Evolutionary conservation across 2,113 vertebrate genomes (phyloP), one percentile per base, ranked within the genome.

Genomic region (Oncorhynchus nerka): DNA sequence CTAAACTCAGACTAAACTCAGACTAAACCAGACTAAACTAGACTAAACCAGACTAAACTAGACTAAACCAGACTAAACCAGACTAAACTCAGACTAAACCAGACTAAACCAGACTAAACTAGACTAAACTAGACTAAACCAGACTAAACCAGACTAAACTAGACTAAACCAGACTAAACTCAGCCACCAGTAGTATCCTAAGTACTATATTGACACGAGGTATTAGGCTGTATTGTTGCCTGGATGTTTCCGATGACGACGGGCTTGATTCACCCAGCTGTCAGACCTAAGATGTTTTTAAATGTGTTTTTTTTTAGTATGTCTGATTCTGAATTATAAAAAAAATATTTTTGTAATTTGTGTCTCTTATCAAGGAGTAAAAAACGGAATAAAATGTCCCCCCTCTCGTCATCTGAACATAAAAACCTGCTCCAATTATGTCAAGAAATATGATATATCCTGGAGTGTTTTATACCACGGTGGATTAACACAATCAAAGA

Each of bases 401-500:
- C 75, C 71, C 71, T 75, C 77, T 75, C 77, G 81, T 83, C 80
- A 74, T 74, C 64, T 57, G 20, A 55, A 74, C 59, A 51, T 75
- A 67, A 72, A 81, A 77, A 70, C 28, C 77, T 74, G 59, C 76
- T 91, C 90, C 86, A 90, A 79, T 89, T 85, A 83, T 93, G 87
- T 89, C 91, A 82, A 64, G 28, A 81, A 64, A 83, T 75, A 79
- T 67, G 68, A 83, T 75, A 80, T 67, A 74, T 73, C 75, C 74
- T 83, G 81, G 57, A 79, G 75, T 62, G 39, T 73, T 68, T 86
- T 86, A 78, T 0, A 77, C 65, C 73, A 85, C 85, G 72, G 68
- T 78, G 78, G 88, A 88, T 84, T 86, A 82, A 80, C 83, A 77
- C 82, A 74, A 86, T 89, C 78, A 92, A 81, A 89, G 82, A 79